Percentiles rank a stretch among this genome's conserved stretches.
phyloP scores from a whole-genome alignment of 1,140 invertebrate species.

The Trichoplusia ni region DNA sequence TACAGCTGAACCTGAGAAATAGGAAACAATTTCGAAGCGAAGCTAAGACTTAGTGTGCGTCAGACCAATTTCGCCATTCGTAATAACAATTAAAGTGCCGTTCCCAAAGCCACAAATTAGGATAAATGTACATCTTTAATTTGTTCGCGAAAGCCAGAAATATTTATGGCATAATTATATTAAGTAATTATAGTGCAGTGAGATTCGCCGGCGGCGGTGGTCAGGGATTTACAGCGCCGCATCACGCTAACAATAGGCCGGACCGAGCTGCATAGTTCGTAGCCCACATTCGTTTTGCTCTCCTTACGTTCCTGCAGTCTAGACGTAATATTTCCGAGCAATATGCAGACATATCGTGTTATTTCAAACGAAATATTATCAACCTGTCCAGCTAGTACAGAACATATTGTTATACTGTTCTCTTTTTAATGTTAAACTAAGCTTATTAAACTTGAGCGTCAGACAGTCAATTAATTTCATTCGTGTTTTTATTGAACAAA shows the following conservation, averaged over 20 bases:
- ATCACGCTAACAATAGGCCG: constrained; percentile 76
- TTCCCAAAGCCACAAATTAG: constrained; percentile 31
- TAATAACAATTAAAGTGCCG: constrained; percentile 15
- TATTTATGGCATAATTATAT: constrained; percentile 65
- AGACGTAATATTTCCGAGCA: constrained; percentile 72
- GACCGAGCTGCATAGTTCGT: constrained; percentile 44
- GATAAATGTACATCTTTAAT: constrained; percentile 37
- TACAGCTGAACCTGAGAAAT: constrained; percentile 1
- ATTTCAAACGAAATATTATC: constrained; percentile 6
- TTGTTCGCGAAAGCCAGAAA: constrained; percentile 36
- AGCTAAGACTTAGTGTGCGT: neutral
- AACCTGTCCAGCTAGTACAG: neutral
- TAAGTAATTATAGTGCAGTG: constrained; percentile 51
- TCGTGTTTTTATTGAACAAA: no score
- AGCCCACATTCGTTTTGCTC: constrained; percentile 64
- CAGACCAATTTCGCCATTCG: constrained; percentile 11
- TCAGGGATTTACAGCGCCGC: constrained; percentile 60
- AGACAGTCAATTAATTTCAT: no score
- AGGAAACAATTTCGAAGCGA: constrained; percentile 1
- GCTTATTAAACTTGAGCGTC: neutral
- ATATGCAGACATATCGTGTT: constrained; percentile 46
- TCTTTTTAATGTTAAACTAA: neutral
- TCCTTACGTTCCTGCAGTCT: constrained; percentile 70
- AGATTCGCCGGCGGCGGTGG: constrained; percentile 49
- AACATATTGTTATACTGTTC: neutral